A percentile compares a stretch with the other conserved stretches of the same genome.
These are phyloP conservation scores for Ceyx margarethae DNA, from an alignment of 2,113 vertebrate genomes.

Conservation along the genomic window DNA sequence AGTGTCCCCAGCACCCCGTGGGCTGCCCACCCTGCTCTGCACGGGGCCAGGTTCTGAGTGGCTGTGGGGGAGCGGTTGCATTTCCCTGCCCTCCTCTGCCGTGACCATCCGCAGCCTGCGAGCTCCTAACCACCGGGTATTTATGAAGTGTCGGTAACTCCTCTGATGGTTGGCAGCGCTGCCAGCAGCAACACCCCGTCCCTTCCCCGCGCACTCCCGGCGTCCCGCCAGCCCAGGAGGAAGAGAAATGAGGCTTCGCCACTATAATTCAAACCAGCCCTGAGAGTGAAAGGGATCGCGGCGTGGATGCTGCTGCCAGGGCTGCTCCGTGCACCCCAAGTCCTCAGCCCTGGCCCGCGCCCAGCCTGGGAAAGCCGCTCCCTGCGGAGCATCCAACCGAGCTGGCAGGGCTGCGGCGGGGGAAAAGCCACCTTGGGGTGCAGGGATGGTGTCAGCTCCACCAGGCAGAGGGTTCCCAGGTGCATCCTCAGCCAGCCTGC, in stretches of 20 bases:
- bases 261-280: background rate
- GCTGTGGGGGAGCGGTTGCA: too few species aligned
- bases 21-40: background rate
- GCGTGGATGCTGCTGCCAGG: background rate
- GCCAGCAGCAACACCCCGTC: background rate
- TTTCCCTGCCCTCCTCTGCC: background rate
- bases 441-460: background rate
- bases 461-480: background rate
- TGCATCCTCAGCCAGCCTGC: background rate
- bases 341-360: background rate
- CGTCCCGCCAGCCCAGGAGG: background rate
- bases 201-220: accelerated
- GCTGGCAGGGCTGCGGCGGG: background rate
- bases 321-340: background rate
- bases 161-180: background rate
- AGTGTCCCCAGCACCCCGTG: background rate
- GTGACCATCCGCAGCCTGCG: background rate
- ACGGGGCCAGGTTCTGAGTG: accelerated
- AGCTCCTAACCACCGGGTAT: background rate
- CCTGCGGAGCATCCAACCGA: background rate
- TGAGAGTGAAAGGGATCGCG: background rate
- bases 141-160: background rate
- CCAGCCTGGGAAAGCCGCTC: background rate
- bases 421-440: accelerated
- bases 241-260: background rate